Evolutionary conservation across 1,140 invertebrate species (phyloP).

Genomic region (Agrilus planipennis): DNA sequence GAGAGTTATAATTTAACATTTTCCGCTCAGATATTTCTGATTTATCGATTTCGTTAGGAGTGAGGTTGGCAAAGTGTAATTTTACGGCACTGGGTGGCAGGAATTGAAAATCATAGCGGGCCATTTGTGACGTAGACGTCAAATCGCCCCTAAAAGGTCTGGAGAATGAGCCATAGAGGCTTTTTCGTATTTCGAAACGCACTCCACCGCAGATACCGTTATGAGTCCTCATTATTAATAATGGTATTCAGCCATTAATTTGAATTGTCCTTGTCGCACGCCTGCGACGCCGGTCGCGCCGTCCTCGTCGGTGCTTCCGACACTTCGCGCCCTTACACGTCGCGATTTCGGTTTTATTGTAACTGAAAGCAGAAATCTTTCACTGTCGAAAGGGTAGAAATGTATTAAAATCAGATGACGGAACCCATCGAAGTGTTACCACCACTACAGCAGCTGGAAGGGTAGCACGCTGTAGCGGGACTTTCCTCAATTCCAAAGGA

Average conservation of each 20-base stretch:
- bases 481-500: too few relatives aligned
- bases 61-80: too few relatives aligned
- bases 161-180: constrained; percentile 1
- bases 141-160: neutral
- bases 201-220: constrained; percentile 5
- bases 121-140: too few relatives aligned
- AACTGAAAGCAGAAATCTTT: constrained; percentile 2
- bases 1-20: too few relatives aligned
- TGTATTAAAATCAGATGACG: too few relatives aligned
- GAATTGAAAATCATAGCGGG: too few relatives aligned
- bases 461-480: too few relatives aligned
- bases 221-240: constrained; percentile 5
- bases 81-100: too few relatives aligned
- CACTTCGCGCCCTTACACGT: constrained; percentile 4
- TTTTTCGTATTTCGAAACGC: constrained; percentile 5
- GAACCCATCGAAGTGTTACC: too few relatives aligned
- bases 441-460: too few relatives aligned
- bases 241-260: constrained; percentile 4
- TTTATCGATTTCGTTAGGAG: too few relatives aligned
- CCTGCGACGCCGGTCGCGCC: neutral
- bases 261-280: neutral
- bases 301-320: neutral
- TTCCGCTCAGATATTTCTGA: too few relatives aligned
- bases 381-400: constrained; percentile 1
- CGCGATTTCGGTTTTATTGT: constrained; percentile 2